phyloP scores from a whole-genome alignment of 2,113 vertebrate genomes.

The Orcinus orca region DNA sequence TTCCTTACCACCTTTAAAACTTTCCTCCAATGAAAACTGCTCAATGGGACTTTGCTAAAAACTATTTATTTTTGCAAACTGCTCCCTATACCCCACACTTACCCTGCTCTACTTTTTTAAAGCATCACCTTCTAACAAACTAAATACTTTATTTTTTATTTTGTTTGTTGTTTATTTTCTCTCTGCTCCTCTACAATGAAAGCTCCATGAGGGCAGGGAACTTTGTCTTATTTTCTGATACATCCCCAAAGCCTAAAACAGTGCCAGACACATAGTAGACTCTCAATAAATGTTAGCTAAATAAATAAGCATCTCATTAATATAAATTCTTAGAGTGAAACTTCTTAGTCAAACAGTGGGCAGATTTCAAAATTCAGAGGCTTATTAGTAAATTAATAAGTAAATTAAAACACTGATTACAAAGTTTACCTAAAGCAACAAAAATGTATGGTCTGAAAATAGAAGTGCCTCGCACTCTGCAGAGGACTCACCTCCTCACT shows the following conservation, averaged over 20 bases:
- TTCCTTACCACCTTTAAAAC: not conserved
- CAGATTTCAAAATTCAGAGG: not conserved
- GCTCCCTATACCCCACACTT: not conserved
- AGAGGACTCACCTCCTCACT: not conserved
- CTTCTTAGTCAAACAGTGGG: not conserved
- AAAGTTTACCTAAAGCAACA: not conserved
- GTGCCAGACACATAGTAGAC: not conserved
- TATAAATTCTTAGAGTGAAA: not conserved
- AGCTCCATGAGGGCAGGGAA: not conserved
- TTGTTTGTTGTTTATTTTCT: not conserved
- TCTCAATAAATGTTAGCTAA: not conserved
- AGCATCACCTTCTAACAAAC: not conserved
- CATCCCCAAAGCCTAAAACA: not conserved
- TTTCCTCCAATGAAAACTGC: not conserved
- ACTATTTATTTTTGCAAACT: not conserved
- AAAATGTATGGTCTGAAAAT: not conserved
- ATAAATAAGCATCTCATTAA: not conserved
- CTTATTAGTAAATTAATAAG: not conserved
- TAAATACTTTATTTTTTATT: not conserved
- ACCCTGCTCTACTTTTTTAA: not conserved
- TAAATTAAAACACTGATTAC: not conserved
- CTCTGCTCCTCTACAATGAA: not conserved
- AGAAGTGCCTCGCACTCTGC: not conserved
- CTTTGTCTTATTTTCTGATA: not conserved
- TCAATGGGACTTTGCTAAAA: not conserved